A percentile compares a stretch with the other conserved stretches of the same genome.
Evolutionary conservation across 2,797 vertebrate species (phyloP).

Genomic region (Pygocentrus nattereri): DNA sequence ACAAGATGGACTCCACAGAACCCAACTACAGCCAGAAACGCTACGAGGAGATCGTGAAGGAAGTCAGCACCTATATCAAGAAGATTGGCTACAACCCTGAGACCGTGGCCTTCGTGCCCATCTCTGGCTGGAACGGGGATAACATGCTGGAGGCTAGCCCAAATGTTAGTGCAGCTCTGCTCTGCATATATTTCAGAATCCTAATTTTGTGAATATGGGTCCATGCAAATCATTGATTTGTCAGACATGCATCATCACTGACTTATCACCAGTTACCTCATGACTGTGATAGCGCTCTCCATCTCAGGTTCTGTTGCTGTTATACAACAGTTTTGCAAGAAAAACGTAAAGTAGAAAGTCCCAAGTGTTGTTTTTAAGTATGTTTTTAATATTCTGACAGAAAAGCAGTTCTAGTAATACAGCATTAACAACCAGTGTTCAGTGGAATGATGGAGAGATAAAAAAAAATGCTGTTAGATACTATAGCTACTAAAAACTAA

Average conservation of each 20-base stretch:
- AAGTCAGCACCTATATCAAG: conserved; percentile 98
- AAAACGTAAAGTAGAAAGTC: too few relatives aligned
- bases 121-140: conserved; percentile 97
- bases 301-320: not conserved
- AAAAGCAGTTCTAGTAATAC: too few relatives aligned
- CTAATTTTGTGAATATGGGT: not conserved
- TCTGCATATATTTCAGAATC: not conserved
- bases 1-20: conserved; percentile 87
- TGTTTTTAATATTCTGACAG: too few relatives aligned
- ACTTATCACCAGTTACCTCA: not conserved
- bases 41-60: conserved; percentile 95
- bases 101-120: conserved; percentile 92
- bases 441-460: too few relatives aligned
- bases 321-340: too few relatives aligned
- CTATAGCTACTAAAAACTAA: too few relatives aligned
- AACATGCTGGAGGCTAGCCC: conserved; percentile 97
- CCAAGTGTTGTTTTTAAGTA: too few relatives aligned
- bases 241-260: not conserved
- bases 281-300: not conserved
- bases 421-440: too few relatives aligned
- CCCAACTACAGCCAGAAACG: conserved; percentile 96
- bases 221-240: not conserved
- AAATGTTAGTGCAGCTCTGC: conserved; percentile 81
- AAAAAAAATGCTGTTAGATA: too few relatives aligned
- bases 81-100: conserved; percentile 98